These are phyloP conservation scores for Sycobia sp. DNA, from an alignment of 1,140 invertebrate genomes.

Conservation along the genomic window DNA sequence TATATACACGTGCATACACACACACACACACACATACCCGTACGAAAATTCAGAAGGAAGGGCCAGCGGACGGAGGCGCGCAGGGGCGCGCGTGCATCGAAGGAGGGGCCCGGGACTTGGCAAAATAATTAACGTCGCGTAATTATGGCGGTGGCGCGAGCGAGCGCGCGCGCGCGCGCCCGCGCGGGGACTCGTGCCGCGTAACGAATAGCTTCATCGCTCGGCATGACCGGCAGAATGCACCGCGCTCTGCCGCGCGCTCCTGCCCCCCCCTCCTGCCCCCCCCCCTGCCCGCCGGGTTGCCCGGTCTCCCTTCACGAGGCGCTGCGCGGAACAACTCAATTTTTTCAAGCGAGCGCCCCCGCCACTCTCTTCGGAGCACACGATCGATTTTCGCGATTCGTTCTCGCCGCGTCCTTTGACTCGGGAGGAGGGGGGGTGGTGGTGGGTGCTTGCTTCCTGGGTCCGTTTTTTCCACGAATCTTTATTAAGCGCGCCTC, in stretches of 20 bases:
- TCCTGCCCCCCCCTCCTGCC: background rate
- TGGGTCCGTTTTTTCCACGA: background rate
- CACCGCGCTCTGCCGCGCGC: background rate
- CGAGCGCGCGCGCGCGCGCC: background rate
- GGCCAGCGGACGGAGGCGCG: no score
- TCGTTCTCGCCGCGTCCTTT: slow-evolving; percentile 13
- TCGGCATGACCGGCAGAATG: slow-evolving; percentile 29
- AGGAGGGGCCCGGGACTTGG: background rate
- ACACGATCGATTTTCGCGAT: slow-evolving; percentile 24
- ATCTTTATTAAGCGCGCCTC: slow-evolving; percentile 7
- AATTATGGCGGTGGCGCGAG: slow-evolving; percentile 10
- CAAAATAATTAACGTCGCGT: slow-evolving; percentile 33
- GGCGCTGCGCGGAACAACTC: slow-evolving; percentile 13
- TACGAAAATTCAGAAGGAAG: no score
- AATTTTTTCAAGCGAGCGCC: slow-evolving; percentile 19
- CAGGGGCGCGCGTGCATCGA: no score
- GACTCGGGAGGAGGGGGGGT: no score
- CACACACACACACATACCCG: no score
- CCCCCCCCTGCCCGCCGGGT: background rate
- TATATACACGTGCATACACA: no score
- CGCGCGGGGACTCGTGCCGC: background rate
- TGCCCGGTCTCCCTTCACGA: background rate
- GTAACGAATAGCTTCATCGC: slow-evolving; percentile 36
- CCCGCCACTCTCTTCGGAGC: background rate
- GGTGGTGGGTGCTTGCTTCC: no score